Percentiles rank a stretch among this genome's conserved stretches.
These are phyloP conservation scores for Drosophila chauvacae DNA, from an alignment of 1,140 invertebrate genomes.

Conservation along the genomic window DNA sequence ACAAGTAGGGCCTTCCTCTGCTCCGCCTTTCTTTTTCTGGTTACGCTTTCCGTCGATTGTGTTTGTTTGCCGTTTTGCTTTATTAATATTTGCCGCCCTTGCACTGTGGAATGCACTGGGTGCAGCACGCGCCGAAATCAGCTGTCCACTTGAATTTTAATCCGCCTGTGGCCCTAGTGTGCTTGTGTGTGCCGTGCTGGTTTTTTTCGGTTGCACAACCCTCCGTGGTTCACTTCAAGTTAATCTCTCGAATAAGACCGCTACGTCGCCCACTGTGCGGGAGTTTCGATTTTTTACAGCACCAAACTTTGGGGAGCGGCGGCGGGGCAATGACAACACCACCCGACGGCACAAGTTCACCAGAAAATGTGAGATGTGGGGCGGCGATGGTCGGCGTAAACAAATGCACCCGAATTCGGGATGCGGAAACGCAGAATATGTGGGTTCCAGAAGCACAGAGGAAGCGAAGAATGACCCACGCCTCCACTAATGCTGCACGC, in stretches of 20 bases:
- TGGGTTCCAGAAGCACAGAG: not conserved
- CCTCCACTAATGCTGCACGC: not conserved
- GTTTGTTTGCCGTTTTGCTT: slow-evolving; percentile 33
- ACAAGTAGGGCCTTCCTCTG: slow-evolving; percentile 16
- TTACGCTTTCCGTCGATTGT: slow-evolving; percentile 15
- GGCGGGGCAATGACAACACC: slow-evolving; percentile 49
- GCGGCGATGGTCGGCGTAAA: slow-evolving; percentile 55
- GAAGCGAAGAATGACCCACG: not conserved
- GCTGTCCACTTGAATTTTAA: slow-evolving; percentile 28
- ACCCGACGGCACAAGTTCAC: slow-evolving; percentile 61
- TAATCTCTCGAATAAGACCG: slow-evolving; percentile 27
- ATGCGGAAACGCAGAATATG: slow-evolving; percentile 13
- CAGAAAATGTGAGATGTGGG: slow-evolving; percentile 18
- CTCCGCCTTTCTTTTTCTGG: not conserved
- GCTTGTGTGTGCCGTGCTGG: slow-evolving; percentile 6
- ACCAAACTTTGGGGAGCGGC: slow-evolving; percentile 11
- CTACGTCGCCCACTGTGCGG: slow-evolving; percentile 40
- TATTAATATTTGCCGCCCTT: slow-evolving; percentile 29
- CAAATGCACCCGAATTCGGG: slow-evolving; percentile 38
- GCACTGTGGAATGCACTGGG: slow-evolving; percentile 41
- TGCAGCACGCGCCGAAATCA: slow-evolving; percentile 5
- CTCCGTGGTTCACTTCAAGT: slow-evolving; percentile 9
- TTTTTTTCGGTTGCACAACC: slow-evolving; percentile 41
- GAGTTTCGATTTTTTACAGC: slow-evolving; percentile 70
- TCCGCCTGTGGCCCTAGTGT: slow-evolving; percentile 13